Evolutionary conservation across 2,888 invertebrate species (phyloP), one percentile per base, ranked within the genome.

Genomic region (Melipona beecheii): DNA sequence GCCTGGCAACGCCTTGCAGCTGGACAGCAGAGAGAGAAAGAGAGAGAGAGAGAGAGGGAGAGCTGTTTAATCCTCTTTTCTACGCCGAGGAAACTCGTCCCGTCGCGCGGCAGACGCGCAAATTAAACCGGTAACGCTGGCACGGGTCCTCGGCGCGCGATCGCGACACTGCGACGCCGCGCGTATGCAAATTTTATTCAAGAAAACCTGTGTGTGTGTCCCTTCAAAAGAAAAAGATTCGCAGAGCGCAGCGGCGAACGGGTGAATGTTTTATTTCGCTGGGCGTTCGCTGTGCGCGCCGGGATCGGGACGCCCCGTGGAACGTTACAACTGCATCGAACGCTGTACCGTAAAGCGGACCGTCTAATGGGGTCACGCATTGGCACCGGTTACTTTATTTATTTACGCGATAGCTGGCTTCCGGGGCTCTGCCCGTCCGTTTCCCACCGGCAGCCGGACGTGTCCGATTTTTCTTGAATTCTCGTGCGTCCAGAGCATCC

Each of bases 321-420:
- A 82, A 79, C 76, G 79, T 83, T 83, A 75, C 76, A 77, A 81
- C 84, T 80, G 70, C 82, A 83, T 70, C 85, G 81, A 54, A 68
- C 58, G 36, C 64, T 1, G 69, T 75, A 88, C 87, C 90, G 91
- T 92, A 91, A 92, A 92, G 88, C 88, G 91, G 85, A n/a, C 43
- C 43, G 86, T 91, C 92, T 94, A 93, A 94, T 93, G 91, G 92
- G 91, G 92, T 92, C 93, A 91, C 92, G 90, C 90, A 91, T 92
- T 85, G 92, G 87, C 87, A 86, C 91, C 78, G 84, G 87, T 90
- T 86, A 92, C 91, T 90, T 91, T 90, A 91, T 91, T 94, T 92
- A 94, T 92, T 94, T 94, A 94, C 93, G 92, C 92, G 92, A 79
- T 87, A 73, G 68, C 24, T 68, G 43, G 31, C 77, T 52, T 73